phyloP scores from a whole-genome alignment of 2,113 vertebrate genomes.

The Tyto alba region DNA sequence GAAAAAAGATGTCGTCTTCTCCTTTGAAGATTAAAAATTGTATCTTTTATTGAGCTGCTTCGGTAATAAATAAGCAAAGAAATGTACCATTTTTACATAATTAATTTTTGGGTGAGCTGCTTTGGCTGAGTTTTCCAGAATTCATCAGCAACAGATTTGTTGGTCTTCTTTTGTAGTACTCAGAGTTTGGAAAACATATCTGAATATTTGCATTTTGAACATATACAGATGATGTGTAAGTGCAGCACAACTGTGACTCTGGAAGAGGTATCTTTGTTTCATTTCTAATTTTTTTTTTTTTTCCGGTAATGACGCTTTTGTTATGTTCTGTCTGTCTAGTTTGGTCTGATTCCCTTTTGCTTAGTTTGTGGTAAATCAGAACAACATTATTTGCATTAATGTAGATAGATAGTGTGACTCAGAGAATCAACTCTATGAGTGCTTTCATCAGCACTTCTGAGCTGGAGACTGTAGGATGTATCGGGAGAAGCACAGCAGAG shows the following conservation, averaged over 20 bases:
- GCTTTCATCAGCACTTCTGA: neutral
- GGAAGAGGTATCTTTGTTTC: neutral
- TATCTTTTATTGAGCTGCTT: neutral
- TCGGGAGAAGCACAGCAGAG: neutral
- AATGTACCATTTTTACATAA: neutral
- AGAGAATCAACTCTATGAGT: neutral
- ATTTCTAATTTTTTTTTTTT: neutral
- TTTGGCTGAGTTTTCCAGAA: neutral
- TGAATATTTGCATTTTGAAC: neutral
- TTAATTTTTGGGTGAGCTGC: neutral
- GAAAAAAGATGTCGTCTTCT: neutral
- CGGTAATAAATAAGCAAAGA: neutral
- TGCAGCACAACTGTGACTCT: neutral
- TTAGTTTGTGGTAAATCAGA: neutral
- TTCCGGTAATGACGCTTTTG: neutral
- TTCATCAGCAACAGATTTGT: neutral
- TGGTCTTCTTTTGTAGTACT: neutral
- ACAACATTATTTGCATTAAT: neutral
- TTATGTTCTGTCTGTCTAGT: neutral
- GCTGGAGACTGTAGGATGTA: neutral
- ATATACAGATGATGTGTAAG: neutral
- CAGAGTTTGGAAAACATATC: neutral
- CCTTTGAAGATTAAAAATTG: neutral
- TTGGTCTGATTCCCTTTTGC: neutral
- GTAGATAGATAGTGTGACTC: neutral